phyloP scores from a whole-genome alignment of 2,113 vertebrate genomes.

The Mystacornis crossleyi region DNA sequence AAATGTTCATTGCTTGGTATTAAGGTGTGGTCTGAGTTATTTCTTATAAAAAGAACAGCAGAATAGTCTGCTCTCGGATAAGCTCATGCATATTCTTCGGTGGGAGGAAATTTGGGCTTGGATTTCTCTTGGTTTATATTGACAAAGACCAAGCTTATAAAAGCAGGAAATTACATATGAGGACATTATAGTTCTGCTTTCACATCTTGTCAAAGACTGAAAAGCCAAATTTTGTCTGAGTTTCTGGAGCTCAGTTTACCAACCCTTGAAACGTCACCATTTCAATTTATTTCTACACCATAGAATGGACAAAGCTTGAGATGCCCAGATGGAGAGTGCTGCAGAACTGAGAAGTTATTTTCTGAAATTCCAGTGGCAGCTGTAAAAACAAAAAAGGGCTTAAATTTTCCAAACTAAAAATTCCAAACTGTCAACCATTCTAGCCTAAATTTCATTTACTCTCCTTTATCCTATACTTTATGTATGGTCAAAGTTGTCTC shows the following conservation, averaged over 20 bases:
- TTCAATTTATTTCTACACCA: not conserved
- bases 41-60: conserved; percentile 27
- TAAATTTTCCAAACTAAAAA: not conserved
- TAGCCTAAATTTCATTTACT: not conserved
- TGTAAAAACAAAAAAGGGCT: not conserved
- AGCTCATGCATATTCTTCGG: not conserved
- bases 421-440: not conserved
- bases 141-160: not conserved
- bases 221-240: not conserved
- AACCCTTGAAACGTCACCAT: not conserved
- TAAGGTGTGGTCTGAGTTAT: conserved; percentile 39
- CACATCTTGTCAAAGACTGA: not conserved
- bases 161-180: conserved; percentile 4
- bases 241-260: not conserved
- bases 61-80: not conserved
- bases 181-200: not conserved
- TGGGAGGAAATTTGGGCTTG: not conserved
- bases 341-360: not conserved
- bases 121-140: not conserved
- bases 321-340: not conserved
- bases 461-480: not conserved
- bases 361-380: not conserved
- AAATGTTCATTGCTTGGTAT: conserved; percentile 28
- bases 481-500: not conserved
- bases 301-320: not conserved